Base-by-base conservation (phyloP, 2,113 vertebrate species). In the Paradisaea rubra region DNA sequence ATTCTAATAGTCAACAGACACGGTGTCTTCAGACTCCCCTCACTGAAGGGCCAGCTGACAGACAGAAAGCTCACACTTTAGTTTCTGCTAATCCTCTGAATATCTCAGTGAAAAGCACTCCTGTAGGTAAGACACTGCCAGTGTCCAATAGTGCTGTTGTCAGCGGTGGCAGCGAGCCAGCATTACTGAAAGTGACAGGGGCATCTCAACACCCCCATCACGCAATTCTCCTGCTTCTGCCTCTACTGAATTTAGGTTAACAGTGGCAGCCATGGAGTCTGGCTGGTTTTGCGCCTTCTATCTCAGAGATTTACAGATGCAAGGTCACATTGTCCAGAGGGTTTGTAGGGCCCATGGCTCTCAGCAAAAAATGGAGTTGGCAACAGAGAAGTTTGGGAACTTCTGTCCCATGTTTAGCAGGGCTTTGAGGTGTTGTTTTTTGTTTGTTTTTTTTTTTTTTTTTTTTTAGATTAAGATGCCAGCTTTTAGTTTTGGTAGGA, bases 131-230 rank as follows among this genome's bases (percentile, higher is more conserved):
- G 77, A 20, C 3, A 24, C 27, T 37, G 54, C 53, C 53, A 13
- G 28, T 69, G 37, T 77, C 44, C 37, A 1, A 3, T 3, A 1
- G 15, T 31, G 80, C 31, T 77, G 63, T 5, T 49, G 37, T 13
- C 11, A 60, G 56, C 0, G 0, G 49, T 7, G 56, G 39, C 61
- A 44, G 28, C 1, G 6, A 86, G 37, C 0, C 13, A 49, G 22
- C 14, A 2, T 27, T 25, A 11, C 5, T 45, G 28, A 61, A 31
- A 4, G 63, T 49, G 41, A 37, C 22, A 41, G 49, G 23, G 23
- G 23, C 31, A 56, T 30, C 15, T 5, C 56, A 37, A 7, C 10
- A 13, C 22, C 12, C 9, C 17, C 24, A 18, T 2, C 21, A 6
- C 2, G 3, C 19, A 10, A 7, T 24, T 31, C 37, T 69, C 30